Percentiles rank a stretch among this genome's conserved stretches.
Conservation (phyloP, 2,888 invertebrate genomes). For the Mythimna loreyi region DNA sequence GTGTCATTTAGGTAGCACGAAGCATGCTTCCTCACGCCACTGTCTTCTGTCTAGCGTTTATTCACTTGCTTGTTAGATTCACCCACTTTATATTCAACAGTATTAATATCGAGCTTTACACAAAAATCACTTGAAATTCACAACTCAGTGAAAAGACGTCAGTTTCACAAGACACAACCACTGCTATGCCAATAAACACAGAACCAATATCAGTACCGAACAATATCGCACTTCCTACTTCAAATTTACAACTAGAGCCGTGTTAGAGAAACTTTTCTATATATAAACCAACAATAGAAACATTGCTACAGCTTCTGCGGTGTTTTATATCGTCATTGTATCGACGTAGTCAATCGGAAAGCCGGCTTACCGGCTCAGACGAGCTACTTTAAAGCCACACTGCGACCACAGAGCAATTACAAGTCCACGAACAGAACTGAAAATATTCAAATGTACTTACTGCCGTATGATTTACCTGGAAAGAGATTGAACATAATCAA, state of each 20-base stretch:
- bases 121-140: slow-evolving; percentile 22
- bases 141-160: slow-evolving; percentile 31
- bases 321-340: slow-evolving; percentile 66
- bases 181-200: slow-evolving; percentile 36
- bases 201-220: slow-evolving; percentile 30
- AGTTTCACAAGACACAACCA: slow-evolving; percentile 14
- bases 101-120: slow-evolving; percentile 6
- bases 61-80: slow-evolving; percentile 1
- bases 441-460: slow-evolving; percentile 59
- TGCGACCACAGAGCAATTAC: slow-evolving; percentile 49
- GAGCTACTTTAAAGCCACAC: slow-evolving; percentile 60
- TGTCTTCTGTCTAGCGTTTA: slow-evolving; percentile 1
- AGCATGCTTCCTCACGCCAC: slow-evolving; percentile 15
- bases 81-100: slow-evolving; percentile 18
- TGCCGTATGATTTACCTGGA: slow-evolving; percentile 58
- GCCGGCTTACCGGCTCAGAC: slow-evolving; percentile 65
- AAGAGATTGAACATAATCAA: slow-evolving; percentile 54
- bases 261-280: slow-evolving; percentile 45
- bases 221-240: slow-evolving; percentile 58
- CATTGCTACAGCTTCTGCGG: slow-evolving; percentile 64
- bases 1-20: slow-evolving; percentile 3
- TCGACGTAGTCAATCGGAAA: slow-evolving; percentile 66
- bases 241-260: slow-evolving; percentile 54
- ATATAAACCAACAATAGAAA: slow-evolving; percentile 60
- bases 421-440: slow-evolving; percentile 46